Conservation (phyloP, 2,888 invertebrate genomes). For the Hirtodrosophila confusa region DNA sequence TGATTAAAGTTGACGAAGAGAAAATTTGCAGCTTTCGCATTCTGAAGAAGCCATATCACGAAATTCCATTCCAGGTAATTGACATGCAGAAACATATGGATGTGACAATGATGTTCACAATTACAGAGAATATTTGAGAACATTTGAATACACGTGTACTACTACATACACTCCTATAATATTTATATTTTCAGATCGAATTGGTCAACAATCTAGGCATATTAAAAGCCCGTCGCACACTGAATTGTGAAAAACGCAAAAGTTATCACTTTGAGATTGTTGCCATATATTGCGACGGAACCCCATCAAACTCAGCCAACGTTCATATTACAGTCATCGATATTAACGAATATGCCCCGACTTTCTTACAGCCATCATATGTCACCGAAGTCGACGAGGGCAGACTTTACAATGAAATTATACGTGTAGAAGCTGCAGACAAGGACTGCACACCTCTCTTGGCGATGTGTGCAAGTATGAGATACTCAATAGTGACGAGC, state of each 20-base stretch:
- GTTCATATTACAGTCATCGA: conserved; percentile 97
- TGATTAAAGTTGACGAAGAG: conserved; percentile 92
- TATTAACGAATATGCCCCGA: conserved; percentile 97
- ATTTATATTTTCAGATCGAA: conserved; percentile 86
- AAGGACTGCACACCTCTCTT: conserved; percentile 96
- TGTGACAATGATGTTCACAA: too few relatives aligned
- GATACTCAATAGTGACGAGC: conserved; percentile 95
- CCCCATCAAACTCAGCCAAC: conserved; percentile 94
- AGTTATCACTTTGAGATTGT: conserved; percentile 98
- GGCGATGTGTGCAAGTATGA: conserved; percentile 99
- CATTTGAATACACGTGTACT: neutral
- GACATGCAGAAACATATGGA: too few relatives aligned
- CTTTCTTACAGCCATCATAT: conserved; percentile 95
- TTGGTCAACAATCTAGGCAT: conserved; percentile 91
- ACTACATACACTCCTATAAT: too few relatives aligned
- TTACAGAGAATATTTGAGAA: too few relatives aligned
- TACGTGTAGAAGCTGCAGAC: conserved; percentile 96
- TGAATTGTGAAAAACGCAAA: conserved; percentile 96
- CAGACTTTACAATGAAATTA: conserved; percentile 93
- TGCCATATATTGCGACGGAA: conserved; percentile 95
- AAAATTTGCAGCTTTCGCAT: conserved; percentile 95
- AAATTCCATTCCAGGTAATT: conserved; percentile 94
- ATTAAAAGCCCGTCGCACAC: conserved; percentile 91
- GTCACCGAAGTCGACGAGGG: conserved; percentile 95
- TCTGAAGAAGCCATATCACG: conserved; percentile 95